Evolutionary conservation across 2,797 vertebrate genomes (phyloP).

Genomic region (Gouania willdenowi): DNA sequence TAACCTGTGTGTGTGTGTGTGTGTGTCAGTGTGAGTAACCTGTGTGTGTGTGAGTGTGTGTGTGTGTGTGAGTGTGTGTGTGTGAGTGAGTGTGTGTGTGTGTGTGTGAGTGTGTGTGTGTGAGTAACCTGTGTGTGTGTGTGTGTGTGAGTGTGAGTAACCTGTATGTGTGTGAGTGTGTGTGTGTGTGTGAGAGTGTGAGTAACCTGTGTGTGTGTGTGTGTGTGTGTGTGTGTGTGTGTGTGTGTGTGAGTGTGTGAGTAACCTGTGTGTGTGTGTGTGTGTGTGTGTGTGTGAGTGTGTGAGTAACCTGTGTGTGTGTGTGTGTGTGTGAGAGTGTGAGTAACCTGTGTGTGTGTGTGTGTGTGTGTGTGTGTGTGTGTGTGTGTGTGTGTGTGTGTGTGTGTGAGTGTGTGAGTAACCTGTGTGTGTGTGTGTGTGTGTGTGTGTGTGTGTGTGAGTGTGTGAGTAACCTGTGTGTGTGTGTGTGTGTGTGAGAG

Average conservation of each 20-base stretch:
- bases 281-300: slow-evolving; percentile 4
- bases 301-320: too few relatives aligned
- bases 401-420: neutral
- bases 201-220: slow-evolving; percentile 16
- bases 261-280: slow-evolving; percentile 16
- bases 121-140: neutral
- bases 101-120: slow-evolving; percentile 11
- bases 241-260: neutral
- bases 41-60: too few relatives aligned
- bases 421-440: slow-evolving; percentile 1
- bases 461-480: slow-evolving; percentile 6
- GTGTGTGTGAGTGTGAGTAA: too few relatives aligned
- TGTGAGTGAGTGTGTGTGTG: neutral
- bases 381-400: slow-evolving; percentile 12
- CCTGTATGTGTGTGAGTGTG: too few relatives aligned
- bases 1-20: too few relatives aligned
- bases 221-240: slow-evolving; percentile 3
- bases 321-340: neutral
- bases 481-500: slow-evolving; percentile 9
- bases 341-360: neutral
- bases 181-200: neutral
- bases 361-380: neutral
- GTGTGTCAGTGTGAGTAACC: too few relatives aligned
- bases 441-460: neutral
- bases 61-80: slow-evolving; percentile 1